Percentiles rank a stretch among this genome's conserved stretches.
Evolutionary conservation across 2,888 invertebrate species (phyloP).

Genomic region (Drosophila dives): DNA sequence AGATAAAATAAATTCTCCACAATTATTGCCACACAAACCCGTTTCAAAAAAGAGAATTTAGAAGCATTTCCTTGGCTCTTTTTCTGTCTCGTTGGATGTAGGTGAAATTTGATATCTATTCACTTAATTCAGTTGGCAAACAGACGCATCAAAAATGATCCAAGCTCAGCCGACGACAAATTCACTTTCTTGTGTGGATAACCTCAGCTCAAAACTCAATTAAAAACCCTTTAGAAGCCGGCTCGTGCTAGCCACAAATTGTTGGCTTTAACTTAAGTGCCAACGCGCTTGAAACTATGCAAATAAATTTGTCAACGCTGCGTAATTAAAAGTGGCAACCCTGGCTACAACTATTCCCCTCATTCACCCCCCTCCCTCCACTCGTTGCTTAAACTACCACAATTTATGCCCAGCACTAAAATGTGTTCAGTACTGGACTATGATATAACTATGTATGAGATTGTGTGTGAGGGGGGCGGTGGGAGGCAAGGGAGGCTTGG

Average conservation of each 20-base stretch:
- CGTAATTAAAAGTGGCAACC: slow-evolving; percentile 66
- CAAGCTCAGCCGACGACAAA: slow-evolving; percentile 24
- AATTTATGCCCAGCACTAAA: slow-evolving; percentile 50
- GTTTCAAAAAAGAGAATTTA: slow-evolving; percentile 6
- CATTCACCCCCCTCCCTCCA: background rate
- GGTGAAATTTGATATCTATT: background rate
- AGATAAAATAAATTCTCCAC: background rate
- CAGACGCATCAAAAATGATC: slow-evolving; percentile 19
- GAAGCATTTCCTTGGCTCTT: background rate
- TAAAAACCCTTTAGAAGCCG: slow-evolving; percentile 53
- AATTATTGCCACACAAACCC: background rate
- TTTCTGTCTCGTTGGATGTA: too few species aligned
- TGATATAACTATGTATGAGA: slow-evolving; percentile 23
- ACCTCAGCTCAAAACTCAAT: slow-evolving; percentile 61
- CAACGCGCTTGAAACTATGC: slow-evolving; percentile 56
- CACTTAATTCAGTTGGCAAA: slow-evolving; percentile 21
- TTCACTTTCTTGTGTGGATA: slow-evolving; percentile 16
- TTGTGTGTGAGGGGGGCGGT: background rate
- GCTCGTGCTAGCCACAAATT: slow-evolving; percentile 57
- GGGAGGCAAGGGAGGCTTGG: background rate
- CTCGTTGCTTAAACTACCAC: slow-evolving; percentile 19
- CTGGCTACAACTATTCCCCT: background rate
- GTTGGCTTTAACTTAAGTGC: slow-evolving; percentile 55
- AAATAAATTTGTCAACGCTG: slow-evolving; percentile 69
- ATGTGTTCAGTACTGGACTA: slow-evolving; percentile 39